Conservation (phyloP, 2,113 vertebrate species). For the Oenanthe oenanthe region DNA sequence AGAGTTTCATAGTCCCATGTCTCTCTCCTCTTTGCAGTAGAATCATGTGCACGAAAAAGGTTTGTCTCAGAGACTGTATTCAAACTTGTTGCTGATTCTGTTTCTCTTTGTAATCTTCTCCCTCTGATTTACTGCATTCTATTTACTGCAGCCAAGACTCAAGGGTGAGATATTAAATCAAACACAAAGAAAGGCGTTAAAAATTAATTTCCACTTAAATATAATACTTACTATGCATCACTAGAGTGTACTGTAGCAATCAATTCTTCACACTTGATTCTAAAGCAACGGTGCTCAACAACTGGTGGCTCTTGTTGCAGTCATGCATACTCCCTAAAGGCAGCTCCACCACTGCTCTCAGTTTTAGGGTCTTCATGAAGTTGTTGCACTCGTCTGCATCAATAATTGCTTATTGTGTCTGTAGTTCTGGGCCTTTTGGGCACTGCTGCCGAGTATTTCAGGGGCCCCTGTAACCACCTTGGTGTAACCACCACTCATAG, state of each 20-base stretch:
- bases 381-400: neutral
- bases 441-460: neutral
- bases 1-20: neutral
- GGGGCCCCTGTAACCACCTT: neutral
- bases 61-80: neutral
- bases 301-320: neutral
- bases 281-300: neutral
- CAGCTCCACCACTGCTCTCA: neutral
- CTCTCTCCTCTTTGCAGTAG: neutral
- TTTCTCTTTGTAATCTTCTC: neutral
- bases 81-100: neutral
- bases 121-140: neutral
- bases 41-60: neutral
- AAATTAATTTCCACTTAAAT: neutral
- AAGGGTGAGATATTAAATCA: neutral
- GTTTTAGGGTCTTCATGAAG: neutral
- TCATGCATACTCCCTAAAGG: neutral
- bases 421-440: neutral
- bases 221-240: neutral
- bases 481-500: neutral
- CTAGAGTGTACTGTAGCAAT: neutral
- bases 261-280: neutral
- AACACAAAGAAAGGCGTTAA: neutral
- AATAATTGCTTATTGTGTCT: neutral
- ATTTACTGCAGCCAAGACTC: neutral